A percentile compares a stretch with the other conserved stretches of the same genome.
These are phyloP conservation scores for Habroteleia sp. DNA, from an alignment of 2,888 invertebrate species.

Conservation along the genomic window DNA sequence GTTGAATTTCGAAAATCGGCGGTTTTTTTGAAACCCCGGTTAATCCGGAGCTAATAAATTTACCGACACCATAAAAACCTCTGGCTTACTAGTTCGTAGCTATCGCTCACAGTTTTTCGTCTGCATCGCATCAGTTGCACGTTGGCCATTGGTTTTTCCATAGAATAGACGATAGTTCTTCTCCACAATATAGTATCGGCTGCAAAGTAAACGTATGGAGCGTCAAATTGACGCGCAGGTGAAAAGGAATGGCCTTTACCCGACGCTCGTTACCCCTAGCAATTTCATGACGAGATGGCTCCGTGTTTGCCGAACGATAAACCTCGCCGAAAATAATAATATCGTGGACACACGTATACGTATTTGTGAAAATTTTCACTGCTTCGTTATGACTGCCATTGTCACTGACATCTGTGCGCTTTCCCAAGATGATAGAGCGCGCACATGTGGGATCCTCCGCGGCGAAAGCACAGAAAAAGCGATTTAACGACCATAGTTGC, in stretches of 20 bases:
- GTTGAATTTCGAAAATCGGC: neutral
- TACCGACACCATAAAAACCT: slow-evolving; percentile 65
- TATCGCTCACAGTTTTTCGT: slow-evolving; percentile 54
- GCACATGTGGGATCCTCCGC: slow-evolving; percentile 58
- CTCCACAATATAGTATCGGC: slow-evolving; percentile 42
- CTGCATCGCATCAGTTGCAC: slow-evolving; percentile 44
- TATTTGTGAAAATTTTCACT: slow-evolving; percentile 52
- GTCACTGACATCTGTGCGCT: slow-evolving; percentile 61
- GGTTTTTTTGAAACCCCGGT: slow-evolving; percentile 8
- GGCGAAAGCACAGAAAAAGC: slow-evolving; percentile 58
- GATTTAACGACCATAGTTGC: slow-evolving; percentile 62
- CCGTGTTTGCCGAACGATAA: slow-evolving; percentile 52
- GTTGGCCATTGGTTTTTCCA: slow-evolving; percentile 49
- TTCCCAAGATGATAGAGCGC: slow-evolving; percentile 65
- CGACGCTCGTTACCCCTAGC: slow-evolving; percentile 30
- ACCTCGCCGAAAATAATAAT: slow-evolving; percentile 55
- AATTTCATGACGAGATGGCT: slow-evolving; percentile 32
- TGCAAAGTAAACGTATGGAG: slow-evolving; percentile 28
- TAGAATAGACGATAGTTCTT: slow-evolving; percentile 32
- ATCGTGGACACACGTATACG: slow-evolving; percentile 17
- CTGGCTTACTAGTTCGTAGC: slow-evolving; percentile 46
- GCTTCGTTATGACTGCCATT: slow-evolving; percentile 62
- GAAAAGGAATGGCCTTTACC: slow-evolving; percentile 41
- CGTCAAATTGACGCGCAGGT: slow-evolving; percentile 45
- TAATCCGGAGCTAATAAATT: slow-evolving; percentile 64